Base-by-base conservation (phyloP, 2,113 vertebrate species). In the Psophia crepitans region DNA sequence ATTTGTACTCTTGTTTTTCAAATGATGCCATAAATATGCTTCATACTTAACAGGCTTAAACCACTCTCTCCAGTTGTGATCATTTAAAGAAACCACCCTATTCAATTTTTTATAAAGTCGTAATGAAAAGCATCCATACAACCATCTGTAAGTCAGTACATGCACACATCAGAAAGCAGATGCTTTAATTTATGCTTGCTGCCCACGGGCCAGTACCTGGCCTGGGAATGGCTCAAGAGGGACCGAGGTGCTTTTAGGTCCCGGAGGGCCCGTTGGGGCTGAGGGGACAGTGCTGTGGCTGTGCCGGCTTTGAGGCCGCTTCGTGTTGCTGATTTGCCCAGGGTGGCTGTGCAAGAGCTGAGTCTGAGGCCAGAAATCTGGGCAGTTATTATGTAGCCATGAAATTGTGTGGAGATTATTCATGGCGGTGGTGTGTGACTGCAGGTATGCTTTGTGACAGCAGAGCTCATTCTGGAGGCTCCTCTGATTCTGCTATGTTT, bases 1-100 rank as follows among this genome's bases (percentile, higher is more conserved):
- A 82, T 80, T 84, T 65, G n/a, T 81, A 48, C 35, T 63, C 57
- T 51, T 81, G 71, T 82, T 90, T 95, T 93, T 75, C 51, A 82
- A 57, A 71, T 20, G 9, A 56, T 64, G 27, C 69, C 5, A 3
- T 65, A 70, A 89, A 84, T 70, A 66, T 8, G 18, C 64, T n/a
- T 79, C 30, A 64, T 61, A 44, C 70, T 86, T 65, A 39, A 37
- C 75, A 74, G 83, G 48, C 58, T 60, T 79, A 53, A 84, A 71
- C 43, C 30, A 56, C 35, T 87, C 43, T 56, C 26, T 87, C 39
- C 58, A 37, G 61, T 41, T 63, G 35, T 12, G 53, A 65, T n/a
- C 6, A 64, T 48, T 70, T 24, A 0, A 15, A 71, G 37, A 41
- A 11, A 60, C n/a, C n/a, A 69, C 27, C 22, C 41, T 9, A 27